phyloP scores from a whole-genome alignment of 2,113 vertebrate species.

The Apteryx owenii region DNA sequence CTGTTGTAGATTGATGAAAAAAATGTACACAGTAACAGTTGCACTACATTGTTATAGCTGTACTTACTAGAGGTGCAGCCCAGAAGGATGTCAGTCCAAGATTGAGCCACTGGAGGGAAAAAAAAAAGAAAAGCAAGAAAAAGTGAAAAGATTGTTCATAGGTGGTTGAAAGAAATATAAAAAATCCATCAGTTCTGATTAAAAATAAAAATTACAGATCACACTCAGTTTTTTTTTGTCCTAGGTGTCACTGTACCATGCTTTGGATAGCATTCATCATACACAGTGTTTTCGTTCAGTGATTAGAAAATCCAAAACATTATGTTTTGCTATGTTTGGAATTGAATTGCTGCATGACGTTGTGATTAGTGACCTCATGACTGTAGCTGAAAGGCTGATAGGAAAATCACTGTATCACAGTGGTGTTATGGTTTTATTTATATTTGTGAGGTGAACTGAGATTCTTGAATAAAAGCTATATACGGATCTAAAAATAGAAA shows the following conservation, averaged over 20 bases:
- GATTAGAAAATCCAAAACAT: rapidly evolving
- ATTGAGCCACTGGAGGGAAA: neutral
- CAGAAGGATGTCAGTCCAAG: neutral
- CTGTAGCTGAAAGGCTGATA: neutral
- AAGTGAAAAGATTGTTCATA: neutral
- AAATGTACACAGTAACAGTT: neutral
- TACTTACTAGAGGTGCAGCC: slow-evolving; percentile 43
- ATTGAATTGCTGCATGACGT: neutral
- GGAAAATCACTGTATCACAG: neutral
- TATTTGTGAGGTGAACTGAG: neutral
- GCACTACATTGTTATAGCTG: neutral
- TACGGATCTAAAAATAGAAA: neutral
- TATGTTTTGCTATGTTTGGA: neutral
- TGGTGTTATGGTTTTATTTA: neutral
- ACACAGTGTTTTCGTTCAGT: neutral
- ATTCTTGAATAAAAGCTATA: neutral
- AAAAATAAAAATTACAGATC: neutral
- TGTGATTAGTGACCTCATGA: neutral
- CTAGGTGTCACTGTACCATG: neutral
- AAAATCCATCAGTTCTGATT: neutral
- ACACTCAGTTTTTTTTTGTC: neutral
- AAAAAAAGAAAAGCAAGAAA: neutral
- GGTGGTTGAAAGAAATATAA: neutral
- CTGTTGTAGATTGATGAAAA: neutral
- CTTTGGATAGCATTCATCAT: neutral